phyloP scores from a whole-genome alignment of 2,888 invertebrate species.

The Drosophila incognita region DNA sequence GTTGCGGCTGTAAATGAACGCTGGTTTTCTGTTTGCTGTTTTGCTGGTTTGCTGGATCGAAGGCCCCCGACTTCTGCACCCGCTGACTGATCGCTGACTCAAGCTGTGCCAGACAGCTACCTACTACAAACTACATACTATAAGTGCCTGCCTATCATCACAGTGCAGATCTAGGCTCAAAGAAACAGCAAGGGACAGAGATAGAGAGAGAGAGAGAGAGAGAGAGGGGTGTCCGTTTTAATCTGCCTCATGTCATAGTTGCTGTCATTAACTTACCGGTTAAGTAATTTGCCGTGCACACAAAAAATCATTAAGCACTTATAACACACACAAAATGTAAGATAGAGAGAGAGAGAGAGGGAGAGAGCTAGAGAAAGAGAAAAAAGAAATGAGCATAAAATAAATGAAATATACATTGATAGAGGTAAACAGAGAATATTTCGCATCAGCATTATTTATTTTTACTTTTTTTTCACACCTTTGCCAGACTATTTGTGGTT shows the following conservation, averaged over 20 bases:
- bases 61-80: conserved; percentile 24
- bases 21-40: neutral
- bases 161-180: neutral
- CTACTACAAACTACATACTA: conserved; percentile 9
- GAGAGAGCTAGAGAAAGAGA: neutral
- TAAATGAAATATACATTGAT: conserved; percentile 42
- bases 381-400: conserved; percentile 13
- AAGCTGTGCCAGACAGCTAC: conserved; percentile 50
- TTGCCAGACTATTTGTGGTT: conserved; percentile 40
- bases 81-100: conserved; percentile 29
- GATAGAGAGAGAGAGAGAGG: neutral
- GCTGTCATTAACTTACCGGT: conserved; percentile 73
- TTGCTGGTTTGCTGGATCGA: conserved; percentile 38
- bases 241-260: conserved; percentile 59
- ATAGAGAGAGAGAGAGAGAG: neutral
- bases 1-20: conserved; percentile 76
- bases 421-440: conserved; percentile 53
- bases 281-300: conserved; percentile 78
- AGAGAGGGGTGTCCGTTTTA: conserved; percentile 9
- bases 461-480: conserved; percentile 65
- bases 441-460: conserved; percentile 28
- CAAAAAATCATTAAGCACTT: conserved; percentile 65
- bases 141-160: conserved; percentile 12
- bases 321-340: neutral
- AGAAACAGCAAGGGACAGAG: neutral